Percentiles rank a stretch among this genome's conserved stretches.
Conservation (phyloP, 2,888 invertebrate genomes). For the Drosophila setosimentum region DNA sequence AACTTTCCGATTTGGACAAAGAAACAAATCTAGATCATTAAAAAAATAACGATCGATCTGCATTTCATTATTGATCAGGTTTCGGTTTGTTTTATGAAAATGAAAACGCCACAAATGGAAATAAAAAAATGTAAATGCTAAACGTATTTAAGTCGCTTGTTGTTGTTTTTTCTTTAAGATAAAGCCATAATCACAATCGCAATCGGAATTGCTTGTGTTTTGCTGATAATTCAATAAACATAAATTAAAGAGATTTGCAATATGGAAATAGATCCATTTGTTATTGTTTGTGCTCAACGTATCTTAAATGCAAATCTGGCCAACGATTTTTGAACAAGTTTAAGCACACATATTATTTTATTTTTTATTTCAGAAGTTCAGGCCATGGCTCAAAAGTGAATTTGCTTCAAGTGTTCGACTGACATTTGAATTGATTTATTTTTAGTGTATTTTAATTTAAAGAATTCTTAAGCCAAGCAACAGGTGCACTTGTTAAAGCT, state of each 20-base stretch:
- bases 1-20: slow-evolving; percentile 9
- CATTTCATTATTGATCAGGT: slow-evolving; percentile 54
- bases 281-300: slow-evolving; percentile 25
- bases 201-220: slow-evolving; percentile 1
- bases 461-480: slow-evolving; percentile 28
- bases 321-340: slow-evolving; percentile 53
- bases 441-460: slow-evolving; percentile 6
- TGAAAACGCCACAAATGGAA: slow-evolving; percentile 9
- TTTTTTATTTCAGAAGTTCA: neutral
- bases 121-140: neutral
- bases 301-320: slow-evolving; percentile 67
- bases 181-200: slow-evolving; percentile 4
- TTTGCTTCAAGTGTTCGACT: slow-evolving; percentile 25
- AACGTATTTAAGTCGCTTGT: neutral
- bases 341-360: slow-evolving; percentile 24
- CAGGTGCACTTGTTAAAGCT: slow-evolving; percentile 46
- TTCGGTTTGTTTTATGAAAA: slow-evolving; percentile 7
- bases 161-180: neutral
- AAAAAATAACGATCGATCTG: slow-evolving; percentile 12
- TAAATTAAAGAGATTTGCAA: slow-evolving; percentile 15
- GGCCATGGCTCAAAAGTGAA: slow-evolving; percentile 18
- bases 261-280: slow-evolving; percentile 3
- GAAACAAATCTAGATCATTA: slow-evolving; percentile 40
- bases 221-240: slow-evolving; percentile 43
- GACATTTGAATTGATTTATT: slow-evolving; percentile 23